Evolutionary conservation across 2,113 vertebrate species (phyloP).

Genomic region (Gadus macrocephalus): DNA sequence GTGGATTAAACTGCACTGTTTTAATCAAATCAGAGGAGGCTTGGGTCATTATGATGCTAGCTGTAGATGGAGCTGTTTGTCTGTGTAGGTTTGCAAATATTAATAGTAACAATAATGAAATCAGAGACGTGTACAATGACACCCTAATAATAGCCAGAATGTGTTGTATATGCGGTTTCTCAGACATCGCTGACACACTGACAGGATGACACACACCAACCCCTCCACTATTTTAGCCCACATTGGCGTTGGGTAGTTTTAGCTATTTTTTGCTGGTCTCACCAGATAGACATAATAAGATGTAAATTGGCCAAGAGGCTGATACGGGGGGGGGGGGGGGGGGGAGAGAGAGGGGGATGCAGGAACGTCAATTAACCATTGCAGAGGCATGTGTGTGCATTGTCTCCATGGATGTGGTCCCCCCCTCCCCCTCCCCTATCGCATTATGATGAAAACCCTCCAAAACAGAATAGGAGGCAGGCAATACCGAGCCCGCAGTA

Average conservation of each 20-base stretch:
- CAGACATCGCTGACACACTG: neutral
- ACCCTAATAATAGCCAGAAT: neutral
- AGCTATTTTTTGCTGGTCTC: slow-evolving; percentile 53
- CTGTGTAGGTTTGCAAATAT: neutral
- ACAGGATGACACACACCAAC: slow-evolving; percentile 18
- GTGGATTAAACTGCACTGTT: no score
- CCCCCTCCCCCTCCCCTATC: no score
- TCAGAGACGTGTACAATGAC: neutral
- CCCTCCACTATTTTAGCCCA: no score
- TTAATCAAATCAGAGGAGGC: no score
- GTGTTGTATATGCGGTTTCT: neutral
- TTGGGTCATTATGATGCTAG: no score
- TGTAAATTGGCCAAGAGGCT: slow-evolving; percentile 67
- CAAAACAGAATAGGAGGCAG: no score
- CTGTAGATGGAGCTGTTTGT: neutral
- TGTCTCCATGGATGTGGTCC: slow-evolving; percentile 36
- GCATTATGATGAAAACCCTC: no score
- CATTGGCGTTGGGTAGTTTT: no score
- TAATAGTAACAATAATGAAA: neutral
- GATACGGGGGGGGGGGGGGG: slow-evolving; percentile 41
- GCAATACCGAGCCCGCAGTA: no score
- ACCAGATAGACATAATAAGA: slow-evolving; percentile 67
- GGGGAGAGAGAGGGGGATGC: slow-evolving; percentile 44
- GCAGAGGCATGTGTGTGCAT: slow-evolving; percentile 36
- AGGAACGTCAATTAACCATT: slow-evolving; percentile 60